Evolutionary conservation across 2,797 vertebrate genomes (phyloP).

Genomic region (Toxotes lorentzi): DNA sequence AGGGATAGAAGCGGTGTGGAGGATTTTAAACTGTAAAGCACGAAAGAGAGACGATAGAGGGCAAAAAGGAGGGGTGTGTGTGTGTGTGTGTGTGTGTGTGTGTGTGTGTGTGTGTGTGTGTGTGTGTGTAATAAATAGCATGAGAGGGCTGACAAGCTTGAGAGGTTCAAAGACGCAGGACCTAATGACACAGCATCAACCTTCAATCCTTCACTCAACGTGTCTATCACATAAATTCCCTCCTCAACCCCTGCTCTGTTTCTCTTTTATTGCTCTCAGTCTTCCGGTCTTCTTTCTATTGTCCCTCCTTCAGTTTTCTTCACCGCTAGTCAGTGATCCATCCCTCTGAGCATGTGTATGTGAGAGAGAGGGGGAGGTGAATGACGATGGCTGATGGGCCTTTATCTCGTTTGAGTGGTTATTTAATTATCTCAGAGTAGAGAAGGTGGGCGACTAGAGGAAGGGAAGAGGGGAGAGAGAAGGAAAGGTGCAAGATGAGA

Average conservation of each 20-base stretch:
- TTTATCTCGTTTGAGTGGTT: constrained; percentile 76
- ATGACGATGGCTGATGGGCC: constrained; percentile 68
- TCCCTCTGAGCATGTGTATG: constrained; percentile 8
- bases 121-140: not conserved
- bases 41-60: not conserved
- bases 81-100: not conserved
- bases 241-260: constrained; percentile 1
- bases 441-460: constrained; percentile 27
- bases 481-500: constrained; percentile 56
- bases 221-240: constrained; percentile 48
- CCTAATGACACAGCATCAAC: constrained; percentile 54
- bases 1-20: constrained; percentile 17
- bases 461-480: constrained; percentile 21
- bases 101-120: no score
- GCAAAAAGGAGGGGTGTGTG: no score
- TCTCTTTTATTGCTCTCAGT: constrained; percentile 21
- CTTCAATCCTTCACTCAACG: constrained; percentile 53
- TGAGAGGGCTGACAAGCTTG: constrained; percentile 15
- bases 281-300: constrained; percentile 18
- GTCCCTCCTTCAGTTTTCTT: constrained; percentile 23
- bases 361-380: constrained; percentile 20
- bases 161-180: constrained; percentile 36
- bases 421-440: constrained; percentile 75
- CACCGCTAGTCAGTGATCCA: constrained; percentile 22
- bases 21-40: constrained; percentile 38